A percentile compares a stretch with the other conserved stretches of the same genome.
phyloP scores from a whole-genome alignment of 2,888 invertebrate species.

The Monopis laevigella region DNA sequence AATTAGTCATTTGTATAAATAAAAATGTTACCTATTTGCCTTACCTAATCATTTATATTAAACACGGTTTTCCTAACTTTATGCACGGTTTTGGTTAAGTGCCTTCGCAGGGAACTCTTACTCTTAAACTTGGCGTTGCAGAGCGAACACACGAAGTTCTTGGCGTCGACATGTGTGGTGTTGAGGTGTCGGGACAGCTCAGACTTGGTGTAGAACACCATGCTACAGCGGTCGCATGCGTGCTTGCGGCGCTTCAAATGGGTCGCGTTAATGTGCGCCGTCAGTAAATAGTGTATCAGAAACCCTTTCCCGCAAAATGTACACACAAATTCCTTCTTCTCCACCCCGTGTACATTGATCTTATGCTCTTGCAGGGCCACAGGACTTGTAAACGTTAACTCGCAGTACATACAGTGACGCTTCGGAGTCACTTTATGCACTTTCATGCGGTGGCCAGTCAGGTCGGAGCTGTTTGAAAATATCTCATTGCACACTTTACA shows the following conservation, averaged over 20 bases:
- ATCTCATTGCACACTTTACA: constrained; percentile 15
- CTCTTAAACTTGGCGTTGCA: constrained; percentile 32
- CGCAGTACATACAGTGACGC: constrained; percentile 16
- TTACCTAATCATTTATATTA: too few relatives aligned
- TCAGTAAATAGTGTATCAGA: constrained; percentile 12
- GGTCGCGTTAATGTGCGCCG: constrained; percentile 14
- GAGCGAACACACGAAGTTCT: constrained; percentile 28
- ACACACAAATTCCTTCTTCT: constrained; percentile 15
- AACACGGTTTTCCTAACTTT: too few relatives aligned
- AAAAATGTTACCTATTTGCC: too few relatives aligned
- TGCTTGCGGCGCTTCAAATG: constrained; percentile 15
- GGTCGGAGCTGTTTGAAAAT: constrained; percentile 13
- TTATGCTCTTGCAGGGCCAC: constrained; percentile 14
- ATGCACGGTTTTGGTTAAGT: constrained; percentile 22
- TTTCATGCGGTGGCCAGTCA: constrained; percentile 13
- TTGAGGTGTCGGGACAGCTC: constrained; percentile 15
- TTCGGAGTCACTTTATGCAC: constrained; percentile 14
- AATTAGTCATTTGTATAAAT: too few relatives aligned
- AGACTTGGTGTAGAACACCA: constrained; percentile 17
- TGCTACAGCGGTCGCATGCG: constrained; percentile 14
- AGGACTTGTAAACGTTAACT: constrained; percentile 13
- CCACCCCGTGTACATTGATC: constrained; percentile 14
- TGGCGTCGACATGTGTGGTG: constrained; percentile 15
- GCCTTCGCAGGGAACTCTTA: constrained; percentile 32
- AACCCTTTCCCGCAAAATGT: constrained; percentile 15